A percentile compares a stretch with the other conserved stretches of the same genome.
These are phyloP conservation scores for Syritta pipiens DNA, from an alignment of 2,888 invertebrate genomes.

Conservation along the genomic window DNA sequence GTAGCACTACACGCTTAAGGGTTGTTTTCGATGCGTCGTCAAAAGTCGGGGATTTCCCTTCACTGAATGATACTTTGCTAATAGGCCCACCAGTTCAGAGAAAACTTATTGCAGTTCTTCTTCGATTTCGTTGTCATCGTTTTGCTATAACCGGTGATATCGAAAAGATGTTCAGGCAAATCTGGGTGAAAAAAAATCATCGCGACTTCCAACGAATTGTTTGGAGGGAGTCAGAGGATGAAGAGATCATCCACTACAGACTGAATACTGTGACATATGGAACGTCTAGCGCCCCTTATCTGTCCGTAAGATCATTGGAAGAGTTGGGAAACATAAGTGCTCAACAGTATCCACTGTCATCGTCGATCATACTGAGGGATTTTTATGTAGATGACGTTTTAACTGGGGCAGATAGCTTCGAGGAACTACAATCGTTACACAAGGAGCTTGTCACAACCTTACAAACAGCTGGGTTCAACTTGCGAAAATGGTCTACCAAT, in stretches of 20 bases:
- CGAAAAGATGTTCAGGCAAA: conserved; percentile 63
- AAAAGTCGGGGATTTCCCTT: too few species aligned
- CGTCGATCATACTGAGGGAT: conserved; percentile 25
- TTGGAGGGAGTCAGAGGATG: conserved; percentile 18
- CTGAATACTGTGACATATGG: conserved; percentile 28
- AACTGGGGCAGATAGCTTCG: not conserved
- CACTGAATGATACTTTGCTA: conserved; percentile 9
- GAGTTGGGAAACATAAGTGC: conserved; percentile 56
- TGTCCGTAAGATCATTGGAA: conserved; percentile 32
- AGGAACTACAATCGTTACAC: not conserved
- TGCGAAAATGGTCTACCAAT: not conserved
- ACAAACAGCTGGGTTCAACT: conserved; percentile 1
- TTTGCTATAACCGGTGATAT: conserved; percentile 44
- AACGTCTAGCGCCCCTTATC: conserved; percentile 24
- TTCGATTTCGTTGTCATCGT: conserved; percentile 16
- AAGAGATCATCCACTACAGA: conserved; percentile 4
- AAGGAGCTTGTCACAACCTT: not conserved
- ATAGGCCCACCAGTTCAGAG: conserved; percentile 23
- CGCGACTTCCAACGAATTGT: conserved; percentile 28
- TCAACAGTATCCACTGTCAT: conserved; percentile 41
- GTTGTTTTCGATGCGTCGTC: conserved; percentile 52
- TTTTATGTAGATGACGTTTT: conserved; percentile 54
- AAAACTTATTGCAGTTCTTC: conserved; percentile 13
- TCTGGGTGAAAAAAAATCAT: conserved; percentile 13
- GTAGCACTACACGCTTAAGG: conserved; percentile 49